phyloP scores from a whole-genome alignment of 1,140 invertebrate genomes.

The Monomorium pharaonis region DNA sequence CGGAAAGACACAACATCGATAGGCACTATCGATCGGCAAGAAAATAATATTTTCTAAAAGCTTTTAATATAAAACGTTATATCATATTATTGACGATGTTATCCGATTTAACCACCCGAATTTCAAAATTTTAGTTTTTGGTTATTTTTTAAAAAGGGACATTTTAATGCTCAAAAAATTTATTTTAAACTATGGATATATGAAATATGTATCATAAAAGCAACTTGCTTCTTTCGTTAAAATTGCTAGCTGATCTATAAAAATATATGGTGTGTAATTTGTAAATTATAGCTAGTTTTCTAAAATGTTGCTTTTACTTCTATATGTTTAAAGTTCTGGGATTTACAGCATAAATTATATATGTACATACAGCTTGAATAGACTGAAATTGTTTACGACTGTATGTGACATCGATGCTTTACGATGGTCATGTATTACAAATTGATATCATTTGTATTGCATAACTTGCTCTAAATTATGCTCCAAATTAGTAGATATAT shows the following conservation, averaged over 20 bases:
- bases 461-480: not conserved
- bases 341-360: conserved; percentile 30
- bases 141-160: not conserved
- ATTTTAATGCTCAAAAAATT: not conserved
- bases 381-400: not conserved
- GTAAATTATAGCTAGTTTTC: conserved; percentile 38
- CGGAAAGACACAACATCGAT: conserved; percentile 91
- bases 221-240: not conserved
- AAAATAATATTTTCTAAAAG: conserved; percentile 73
- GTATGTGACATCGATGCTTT: conserved; percentile 2
- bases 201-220: not conserved
- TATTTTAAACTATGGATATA: not conserved
- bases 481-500: conserved; percentile 21
- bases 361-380: conserved; percentile 25
- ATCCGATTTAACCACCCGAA: not conserved
- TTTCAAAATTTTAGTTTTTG: conserved; percentile 4
- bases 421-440: conserved; percentile 49
- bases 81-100: conserved; percentile 27
- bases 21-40: conserved; percentile 82
- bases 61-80: conserved; percentile 55
- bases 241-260: not conserved
- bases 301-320: conserved; percentile 45
- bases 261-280: not conserved
- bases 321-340: conserved; percentile 46
- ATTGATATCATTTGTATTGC: conserved; percentile 24